Percentiles rank a stretch among this genome's conserved stretches.
These are phyloP conservation scores for Paraescarpia echinospica DNA, from an alignment of 1,140 invertebrate genomes.

Conservation along the genomic window DNA sequence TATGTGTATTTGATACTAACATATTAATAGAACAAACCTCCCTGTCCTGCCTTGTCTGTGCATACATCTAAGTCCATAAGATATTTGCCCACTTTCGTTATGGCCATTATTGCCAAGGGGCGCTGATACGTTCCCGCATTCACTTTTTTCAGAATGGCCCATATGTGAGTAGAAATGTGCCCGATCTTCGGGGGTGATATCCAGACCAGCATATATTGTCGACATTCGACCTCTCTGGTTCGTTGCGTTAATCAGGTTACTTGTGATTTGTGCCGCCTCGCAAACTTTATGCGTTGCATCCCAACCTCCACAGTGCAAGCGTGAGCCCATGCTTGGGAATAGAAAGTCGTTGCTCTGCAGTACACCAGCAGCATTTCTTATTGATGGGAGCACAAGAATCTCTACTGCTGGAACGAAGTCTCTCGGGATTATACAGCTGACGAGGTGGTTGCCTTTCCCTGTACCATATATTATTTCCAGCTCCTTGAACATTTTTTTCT, in stretches of 20 bases:
- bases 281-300: constrained; percentile 7
- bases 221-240: background rate
- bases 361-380: constrained; percentile 7
- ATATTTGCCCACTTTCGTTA: constrained; percentile 10
- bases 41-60: background rate
- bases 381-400: background rate
- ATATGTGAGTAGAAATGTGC: background rate
- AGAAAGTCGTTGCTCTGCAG: background rate
- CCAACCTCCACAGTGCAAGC: background rate
- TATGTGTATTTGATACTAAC: background rate
- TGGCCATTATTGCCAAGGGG: constrained; percentile 8
- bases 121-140: constrained; percentile 2
- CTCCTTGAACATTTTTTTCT: constrained; percentile 6
- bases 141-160: constrained; percentile 10
- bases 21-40: background rate
- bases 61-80: background rate
- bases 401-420: constrained; percentile 10
- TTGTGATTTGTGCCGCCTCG: background rate
- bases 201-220: constrained; percentile 13
- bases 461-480: constrained; percentile 1
- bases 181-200: background rate
- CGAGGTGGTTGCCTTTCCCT: constrained; percentile 17
- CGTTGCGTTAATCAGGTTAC: background rate
- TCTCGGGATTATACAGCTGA: background rate
- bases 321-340: constrained; percentile 9